Conservation (phyloP, 2,113 vertebrate genomes). For the Amazona vittata region DNA sequence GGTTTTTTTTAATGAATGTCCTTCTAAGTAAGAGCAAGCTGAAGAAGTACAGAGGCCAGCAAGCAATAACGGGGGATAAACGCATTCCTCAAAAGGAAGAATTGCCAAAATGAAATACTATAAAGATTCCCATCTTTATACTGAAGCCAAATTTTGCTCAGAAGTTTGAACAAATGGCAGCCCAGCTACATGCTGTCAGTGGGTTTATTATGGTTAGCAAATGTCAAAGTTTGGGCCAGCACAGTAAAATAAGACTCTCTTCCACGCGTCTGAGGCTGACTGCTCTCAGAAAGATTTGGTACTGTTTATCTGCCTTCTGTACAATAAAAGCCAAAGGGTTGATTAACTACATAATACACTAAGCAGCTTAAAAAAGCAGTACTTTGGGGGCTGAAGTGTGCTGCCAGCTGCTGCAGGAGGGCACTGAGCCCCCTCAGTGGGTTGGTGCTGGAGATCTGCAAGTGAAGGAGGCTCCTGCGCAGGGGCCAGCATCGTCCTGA, state of each 20-base stretch:
- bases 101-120: not conserved
- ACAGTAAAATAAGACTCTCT: not conserved
- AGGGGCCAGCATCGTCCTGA: fast-evolving
- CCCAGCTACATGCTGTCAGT: not conserved
- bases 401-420: not conserved
- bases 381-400: not conserved
- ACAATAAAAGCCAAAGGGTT: not conserved
- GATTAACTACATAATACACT: fast-evolving
- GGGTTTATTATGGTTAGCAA: not conserved
- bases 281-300: not conserved
- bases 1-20: not conserved
- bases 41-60: not conserved
- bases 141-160: not conserved
- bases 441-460: too few species aligned
- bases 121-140: not conserved
- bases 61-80: not conserved
- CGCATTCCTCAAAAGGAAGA: not conserved
- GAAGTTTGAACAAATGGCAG: not conserved
- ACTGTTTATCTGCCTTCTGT: not conserved
- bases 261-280: not conserved
- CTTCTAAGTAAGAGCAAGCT: not conserved
- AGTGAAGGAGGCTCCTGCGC: fast-evolving
- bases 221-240: not conserved
- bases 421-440: not conserved
- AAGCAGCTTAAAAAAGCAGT: not conserved